Base-by-base conservation (phyloP, 2,888 invertebrate species). In the Drepana falcataria region DNA sequence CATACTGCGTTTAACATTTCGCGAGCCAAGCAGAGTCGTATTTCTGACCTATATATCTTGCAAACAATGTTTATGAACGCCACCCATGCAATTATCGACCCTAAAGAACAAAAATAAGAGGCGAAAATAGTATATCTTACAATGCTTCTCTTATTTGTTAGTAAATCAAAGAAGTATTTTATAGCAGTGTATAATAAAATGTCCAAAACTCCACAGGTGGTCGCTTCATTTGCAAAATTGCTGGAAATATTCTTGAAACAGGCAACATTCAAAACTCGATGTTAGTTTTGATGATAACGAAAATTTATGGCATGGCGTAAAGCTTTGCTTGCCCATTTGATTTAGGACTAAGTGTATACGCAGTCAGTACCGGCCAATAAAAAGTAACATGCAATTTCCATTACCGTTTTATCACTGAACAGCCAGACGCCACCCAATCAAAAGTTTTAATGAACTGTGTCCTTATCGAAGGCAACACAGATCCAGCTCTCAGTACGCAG, bases 401-500 rank as follows among this genome's bases (percentile, higher is more conserved):
- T 69, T 67, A 64, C 70, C 55, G 64, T 59, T 68, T 66, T 67
- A 68, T 67, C 65, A 63, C 58, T 47, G 59, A 58, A 53, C 61
- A 56, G 49, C 58, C 63, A 68, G 63, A 67, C 65, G 63, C 53
- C 51, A 53, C 54, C 65, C 68, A 72, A 76, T 76, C 73, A 76
- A 75, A 79, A 76, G 56, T 73, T 75, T 68, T 68, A 72, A 79
- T 75, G 76, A 71, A 70, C 59, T 57, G 65, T 66, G 68, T 64
- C 65, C 69, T 73, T 72, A 74, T 76, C 72, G 63, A 65, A 68
- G 65, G 63, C 68, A 68, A 74, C 70, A 66, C 65, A 71, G 51
- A 34, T 69, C 66, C 70, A 67, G 65, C 59, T 64, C 64, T 62
- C 65, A 59, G 65, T 21, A 21, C 21, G 21, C 21, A 21, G 21